A percentile compares a stretch with the other conserved stretches of the same genome.
phyloP scores from a whole-genome alignment of 2,888 invertebrate genomes.

The Aleiodes leptofemur region DNA sequence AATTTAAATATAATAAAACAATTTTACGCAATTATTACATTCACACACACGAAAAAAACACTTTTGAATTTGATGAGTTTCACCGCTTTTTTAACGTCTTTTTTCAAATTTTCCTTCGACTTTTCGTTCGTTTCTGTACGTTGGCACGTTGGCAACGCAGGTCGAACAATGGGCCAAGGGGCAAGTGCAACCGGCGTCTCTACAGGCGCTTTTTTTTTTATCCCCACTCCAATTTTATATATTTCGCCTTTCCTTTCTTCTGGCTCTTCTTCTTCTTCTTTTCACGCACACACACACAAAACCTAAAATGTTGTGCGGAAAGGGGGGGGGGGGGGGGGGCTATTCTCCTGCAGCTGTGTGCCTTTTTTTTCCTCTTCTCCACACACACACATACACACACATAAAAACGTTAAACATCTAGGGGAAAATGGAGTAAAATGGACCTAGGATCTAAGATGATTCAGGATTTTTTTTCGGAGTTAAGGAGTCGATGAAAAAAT shows the following conservation, averaged over 20 bases:
- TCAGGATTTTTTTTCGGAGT: no score
- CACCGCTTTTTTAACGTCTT: neutral
- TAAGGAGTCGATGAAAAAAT: no score
- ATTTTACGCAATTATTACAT: slow-evolving; percentile 10
- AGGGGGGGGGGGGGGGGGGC: neutral
- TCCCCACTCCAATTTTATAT: slow-evolving; percentile 32
- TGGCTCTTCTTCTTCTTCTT: neutral
- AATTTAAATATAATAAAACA: neutral
- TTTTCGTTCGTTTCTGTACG: slow-evolving; percentile 10
- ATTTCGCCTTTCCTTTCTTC: slow-evolving; percentile 22
- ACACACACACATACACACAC: no score
- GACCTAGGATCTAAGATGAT: no score
- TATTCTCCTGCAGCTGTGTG: slow-evolving; percentile 23
- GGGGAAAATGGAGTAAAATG: no score
- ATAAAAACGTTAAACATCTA: neutral
- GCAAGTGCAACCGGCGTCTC: slow-evolving; percentile 69
- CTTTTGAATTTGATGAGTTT: neutral
- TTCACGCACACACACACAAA: no score
- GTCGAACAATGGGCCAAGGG: slow-evolving; percentile 67
- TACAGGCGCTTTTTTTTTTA: slow-evolving; percentile 47
- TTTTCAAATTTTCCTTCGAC: no score
- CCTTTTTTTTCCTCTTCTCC: slow-evolving; percentile 16
- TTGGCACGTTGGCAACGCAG: slow-evolving; percentile 47
- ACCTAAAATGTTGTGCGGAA: slow-evolving; percentile 6
- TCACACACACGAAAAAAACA: slow-evolving; percentile 12